Percentiles rank a stretch among this genome's conserved stretches.
Conservation (phyloP, 2,113 vertebrate genomes). For the Synodontis membranacea region DNA sequence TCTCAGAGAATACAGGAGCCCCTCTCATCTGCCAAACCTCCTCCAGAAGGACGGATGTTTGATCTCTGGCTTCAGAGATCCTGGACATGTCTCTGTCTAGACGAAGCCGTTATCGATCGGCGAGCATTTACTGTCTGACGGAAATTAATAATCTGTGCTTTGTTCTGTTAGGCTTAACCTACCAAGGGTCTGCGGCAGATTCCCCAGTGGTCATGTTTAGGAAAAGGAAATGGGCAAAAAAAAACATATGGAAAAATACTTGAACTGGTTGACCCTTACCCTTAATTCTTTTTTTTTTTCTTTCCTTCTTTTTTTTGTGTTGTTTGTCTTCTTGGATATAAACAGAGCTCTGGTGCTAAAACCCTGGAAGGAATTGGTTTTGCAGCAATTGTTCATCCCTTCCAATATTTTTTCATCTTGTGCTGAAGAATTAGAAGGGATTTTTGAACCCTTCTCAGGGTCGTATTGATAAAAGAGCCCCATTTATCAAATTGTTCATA, state of each 20-base stretch:
- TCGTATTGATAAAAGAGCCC: no score
- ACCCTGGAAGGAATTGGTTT: conserved; percentile 40
- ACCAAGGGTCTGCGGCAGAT: background rate
- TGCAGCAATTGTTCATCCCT: background rate
- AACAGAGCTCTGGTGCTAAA: conserved; percentile 49
- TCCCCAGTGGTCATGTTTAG: conserved; percentile 35
- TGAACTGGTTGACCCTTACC: conserved; percentile 50
- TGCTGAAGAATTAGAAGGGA: background rate
- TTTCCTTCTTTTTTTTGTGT: conserved; percentile 47
- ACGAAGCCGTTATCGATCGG: conserved; percentile 34
- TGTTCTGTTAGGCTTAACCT: background rate
- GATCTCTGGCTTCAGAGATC: conserved; percentile 15
- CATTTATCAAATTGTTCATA: background rate
- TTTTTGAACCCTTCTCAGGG: background rate
- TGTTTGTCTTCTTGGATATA: conserved; percentile 53
- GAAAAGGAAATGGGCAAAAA: conserved; percentile 26
- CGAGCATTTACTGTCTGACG: background rate
- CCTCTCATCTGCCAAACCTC: background rate
- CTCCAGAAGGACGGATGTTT: background rate
- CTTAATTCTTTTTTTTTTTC: no score
- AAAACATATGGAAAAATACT: conserved; percentile 52
- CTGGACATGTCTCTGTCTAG: conserved; percentile 35
- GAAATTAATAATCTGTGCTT: conserved; percentile 41
- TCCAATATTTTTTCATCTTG: no score
- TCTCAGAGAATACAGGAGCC: conserved; percentile 24